Conservation (phyloP, 1,140 invertebrate genomes). For the Trinorchestia longiramus region DNA sequence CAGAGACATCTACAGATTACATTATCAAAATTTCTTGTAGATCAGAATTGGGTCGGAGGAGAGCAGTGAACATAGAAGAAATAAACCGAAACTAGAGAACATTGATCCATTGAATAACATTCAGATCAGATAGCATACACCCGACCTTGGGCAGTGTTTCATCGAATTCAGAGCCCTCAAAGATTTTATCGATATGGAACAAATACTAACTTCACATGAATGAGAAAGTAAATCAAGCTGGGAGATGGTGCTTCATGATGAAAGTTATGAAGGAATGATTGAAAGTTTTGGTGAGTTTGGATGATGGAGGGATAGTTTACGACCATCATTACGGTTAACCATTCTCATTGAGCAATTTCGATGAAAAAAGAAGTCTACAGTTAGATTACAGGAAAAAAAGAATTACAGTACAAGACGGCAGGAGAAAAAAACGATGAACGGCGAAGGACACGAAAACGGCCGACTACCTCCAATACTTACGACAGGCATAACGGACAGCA, state of each 20-base stretch:
- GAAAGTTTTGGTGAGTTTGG: not conserved
- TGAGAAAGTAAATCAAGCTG: not conserved
- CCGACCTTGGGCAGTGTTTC: not conserved
- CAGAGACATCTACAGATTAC: constrained; percentile 12
- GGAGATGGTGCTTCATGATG: not conserved
- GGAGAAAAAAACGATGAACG: not conserved
- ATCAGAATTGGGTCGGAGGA: not conserved
- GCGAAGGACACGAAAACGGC: not conserved
- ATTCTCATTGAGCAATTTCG: not conserved
- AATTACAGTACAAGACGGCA: not conserved
- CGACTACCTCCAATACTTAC: not conserved
- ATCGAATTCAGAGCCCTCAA: not conserved
- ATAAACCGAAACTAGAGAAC: not conserved
- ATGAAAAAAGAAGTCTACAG: not conserved
- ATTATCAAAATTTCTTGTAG: not conserved
- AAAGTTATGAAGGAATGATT: not conserved
- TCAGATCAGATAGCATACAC: not conserved
- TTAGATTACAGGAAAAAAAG: not conserved
- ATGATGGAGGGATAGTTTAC: not conserved
- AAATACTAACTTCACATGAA: not conserved
- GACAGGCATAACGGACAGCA: not conserved
- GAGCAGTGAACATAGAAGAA: not conserved
- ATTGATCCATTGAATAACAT: not conserved
- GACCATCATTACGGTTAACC: not conserved
- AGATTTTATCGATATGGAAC: not conserved